Evolutionary conservation across 1,140 invertebrate species (phyloP).

Genomic region (Pogonomyrmex californicus): DNA sequence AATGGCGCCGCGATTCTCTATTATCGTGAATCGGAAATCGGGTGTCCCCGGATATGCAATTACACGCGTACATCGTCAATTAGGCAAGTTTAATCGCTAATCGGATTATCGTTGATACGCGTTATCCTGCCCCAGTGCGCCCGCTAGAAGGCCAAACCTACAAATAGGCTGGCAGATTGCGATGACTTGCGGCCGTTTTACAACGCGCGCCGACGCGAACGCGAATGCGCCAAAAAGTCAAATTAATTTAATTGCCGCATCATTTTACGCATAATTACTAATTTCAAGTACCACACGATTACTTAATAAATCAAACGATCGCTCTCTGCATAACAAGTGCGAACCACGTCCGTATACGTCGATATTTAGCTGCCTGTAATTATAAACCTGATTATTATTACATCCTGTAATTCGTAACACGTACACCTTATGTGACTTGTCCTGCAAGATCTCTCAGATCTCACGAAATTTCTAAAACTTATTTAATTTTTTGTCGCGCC

Average conservation of each 20-base stretch:
- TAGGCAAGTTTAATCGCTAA: slow-evolving; percentile 76
- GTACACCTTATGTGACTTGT: not conserved
- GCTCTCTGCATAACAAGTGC: slow-evolving; percentile 26
- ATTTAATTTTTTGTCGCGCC: not conserved
- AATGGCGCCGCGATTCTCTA: slow-evolving; percentile 46
- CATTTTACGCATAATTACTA: slow-evolving; percentile 61
- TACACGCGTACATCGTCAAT: slow-evolving; percentile 73
- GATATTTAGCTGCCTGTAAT: not conserved
- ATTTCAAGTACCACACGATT: slow-evolving; percentile 6
- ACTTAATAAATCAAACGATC: slow-evolving; percentile 39
- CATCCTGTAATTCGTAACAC: not conserved
- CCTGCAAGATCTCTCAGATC: not conserved
- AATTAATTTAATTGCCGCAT: slow-evolving; percentile 64
- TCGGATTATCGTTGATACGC: slow-evolving; percentile 74
- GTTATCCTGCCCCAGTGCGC: slow-evolving; percentile 61
- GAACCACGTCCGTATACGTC: too few species aligned
- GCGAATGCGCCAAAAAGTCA: slow-evolving; percentile 59
- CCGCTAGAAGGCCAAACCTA: slow-evolving; percentile 5
- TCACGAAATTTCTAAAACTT: not conserved
- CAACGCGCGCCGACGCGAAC: not conserved
- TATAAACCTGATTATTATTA: not conserved
- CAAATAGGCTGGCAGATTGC: not conserved
- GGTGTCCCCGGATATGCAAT: slow-evolving; percentile 63
- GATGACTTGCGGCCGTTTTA: not conserved
- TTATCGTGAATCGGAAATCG: slow-evolving; percentile 66